A percentile compares a stretch with the other conserved stretches of the same genome.
Evolutionary conservation across 2,113 vertebrate genomes (phyloP).

Genomic region (Thinocorus orbignyianus): DNA sequence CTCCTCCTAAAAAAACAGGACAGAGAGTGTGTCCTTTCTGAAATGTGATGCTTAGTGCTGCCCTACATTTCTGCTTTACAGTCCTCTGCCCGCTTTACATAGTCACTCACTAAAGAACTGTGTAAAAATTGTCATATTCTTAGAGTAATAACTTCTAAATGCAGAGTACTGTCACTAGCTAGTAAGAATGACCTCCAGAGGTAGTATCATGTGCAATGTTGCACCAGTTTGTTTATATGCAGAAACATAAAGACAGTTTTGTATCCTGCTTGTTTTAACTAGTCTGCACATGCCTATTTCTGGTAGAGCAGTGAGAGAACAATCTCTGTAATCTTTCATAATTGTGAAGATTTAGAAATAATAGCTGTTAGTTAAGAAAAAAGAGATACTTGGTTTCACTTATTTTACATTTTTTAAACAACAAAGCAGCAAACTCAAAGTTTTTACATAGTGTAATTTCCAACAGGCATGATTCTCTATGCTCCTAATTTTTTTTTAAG

Average conservation of each 20-base stretch:
- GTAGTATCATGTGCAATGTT: rapidly evolving
- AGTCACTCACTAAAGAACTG: neutral
- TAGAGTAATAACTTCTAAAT: neutral
- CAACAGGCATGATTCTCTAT: neutral
- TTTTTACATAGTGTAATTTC: neutral
- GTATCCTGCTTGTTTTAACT: neutral
- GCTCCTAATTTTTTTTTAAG: neutral
- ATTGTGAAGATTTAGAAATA: neutral
- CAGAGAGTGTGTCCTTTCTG: neutral
- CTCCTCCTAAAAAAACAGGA: neutral
- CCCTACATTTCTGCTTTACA: neutral
- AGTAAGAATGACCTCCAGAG: neutral
- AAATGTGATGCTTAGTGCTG: neutral
- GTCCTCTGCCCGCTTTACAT: neutral
- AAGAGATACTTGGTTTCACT: neutral
- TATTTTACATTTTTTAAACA: neutral
- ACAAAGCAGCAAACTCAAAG: rapidly evolving
- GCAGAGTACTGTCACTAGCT: neutral
- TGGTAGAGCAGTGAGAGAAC: neutral
- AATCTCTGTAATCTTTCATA: neutral
- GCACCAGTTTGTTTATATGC: neutral
- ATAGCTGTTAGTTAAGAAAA: neutral
- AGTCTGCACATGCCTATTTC: neutral
- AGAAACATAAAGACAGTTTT: neutral
- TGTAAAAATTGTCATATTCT: neutral